Percentiles rank a stretch among this genome's conserved stretches.
Conservation (phyloP, 2,888 invertebrate genomes). For the Gryllus longicercus region DNA sequence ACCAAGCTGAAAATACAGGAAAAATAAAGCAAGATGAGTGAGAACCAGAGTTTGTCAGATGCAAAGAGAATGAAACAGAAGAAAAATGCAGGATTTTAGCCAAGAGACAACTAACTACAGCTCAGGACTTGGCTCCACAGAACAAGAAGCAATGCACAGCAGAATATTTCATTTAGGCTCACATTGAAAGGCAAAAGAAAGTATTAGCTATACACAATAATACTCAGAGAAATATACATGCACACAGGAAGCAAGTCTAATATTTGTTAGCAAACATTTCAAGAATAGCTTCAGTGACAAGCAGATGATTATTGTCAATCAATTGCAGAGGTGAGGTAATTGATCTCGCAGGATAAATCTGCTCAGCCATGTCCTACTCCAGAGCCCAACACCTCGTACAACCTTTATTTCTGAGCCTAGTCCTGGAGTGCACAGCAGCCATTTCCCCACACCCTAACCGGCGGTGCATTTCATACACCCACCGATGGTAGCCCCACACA, state of each 20-base stretch:
- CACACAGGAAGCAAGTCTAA: no score
- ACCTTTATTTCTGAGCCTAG: neutral
- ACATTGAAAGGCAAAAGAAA: neutral
- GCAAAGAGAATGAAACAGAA: neutral
- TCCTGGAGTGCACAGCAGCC: constrained; percentile 17
- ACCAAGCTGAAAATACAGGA: no score
- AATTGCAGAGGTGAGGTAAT: neutral
- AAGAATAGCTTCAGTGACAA: neutral
- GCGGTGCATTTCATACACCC: neutral
- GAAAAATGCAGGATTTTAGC: neutral
- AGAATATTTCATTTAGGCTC: neutral
- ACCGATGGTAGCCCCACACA: neutral
- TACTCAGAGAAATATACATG: neutral
- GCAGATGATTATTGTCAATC: neutral
- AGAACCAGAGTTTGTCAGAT: no score
- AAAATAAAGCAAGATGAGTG: no score
- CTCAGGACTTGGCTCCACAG: neutral
- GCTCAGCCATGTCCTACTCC: neutral
- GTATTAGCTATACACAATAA: neutral
- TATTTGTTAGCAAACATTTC: no score
- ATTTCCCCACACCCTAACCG: neutral
- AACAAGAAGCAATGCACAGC: neutral
- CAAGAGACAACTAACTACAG: neutral
- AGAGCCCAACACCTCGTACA: neutral
- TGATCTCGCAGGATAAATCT: neutral